phyloP scores from a whole-genome alignment of 2,797 vertebrate genomes.

The Sebastes matsubarae region DNA sequence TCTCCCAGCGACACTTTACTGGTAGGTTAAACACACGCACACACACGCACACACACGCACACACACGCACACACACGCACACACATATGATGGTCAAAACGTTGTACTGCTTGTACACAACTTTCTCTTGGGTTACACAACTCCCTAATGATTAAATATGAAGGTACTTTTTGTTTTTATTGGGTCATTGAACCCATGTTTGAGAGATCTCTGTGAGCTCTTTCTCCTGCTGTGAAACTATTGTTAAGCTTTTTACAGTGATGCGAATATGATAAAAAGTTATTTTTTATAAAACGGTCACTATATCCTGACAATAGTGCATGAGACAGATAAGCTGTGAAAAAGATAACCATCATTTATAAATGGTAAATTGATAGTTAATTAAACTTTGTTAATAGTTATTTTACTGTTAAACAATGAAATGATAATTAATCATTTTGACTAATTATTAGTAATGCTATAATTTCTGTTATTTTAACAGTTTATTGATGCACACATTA shows the following conservation, averaged over 20 bases:
- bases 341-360: too few relatives aligned
- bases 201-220: neutral
- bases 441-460: too few relatives aligned
- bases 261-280: neutral
- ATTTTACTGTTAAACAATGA: too few relatives aligned
- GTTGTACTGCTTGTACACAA: neutral
- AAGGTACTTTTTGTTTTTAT: neutral
- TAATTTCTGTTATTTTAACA: too few relatives aligned
- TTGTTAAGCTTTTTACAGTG: neutral
- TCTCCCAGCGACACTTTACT: conserved; percentile 90
- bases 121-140: neutral
- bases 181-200: neutral
- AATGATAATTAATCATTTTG: too few relatives aligned
- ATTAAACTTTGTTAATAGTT: too few relatives aligned
- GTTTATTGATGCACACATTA: too few relatives aligned
- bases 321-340: too few relatives aligned
- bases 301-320: too few relatives aligned
- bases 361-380: too few relatives aligned
- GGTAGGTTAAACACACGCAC: conserved; percentile 69
- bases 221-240: neutral
- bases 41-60: too few relatives aligned
- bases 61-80: accelerated
- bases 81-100: neutral
- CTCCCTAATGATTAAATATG: neutral
- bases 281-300: too few relatives aligned